These are phyloP conservation scores for Diarsia mendica DNA, from an alignment of 2,888 invertebrate genomes.

Conservation along the genomic window DNA sequence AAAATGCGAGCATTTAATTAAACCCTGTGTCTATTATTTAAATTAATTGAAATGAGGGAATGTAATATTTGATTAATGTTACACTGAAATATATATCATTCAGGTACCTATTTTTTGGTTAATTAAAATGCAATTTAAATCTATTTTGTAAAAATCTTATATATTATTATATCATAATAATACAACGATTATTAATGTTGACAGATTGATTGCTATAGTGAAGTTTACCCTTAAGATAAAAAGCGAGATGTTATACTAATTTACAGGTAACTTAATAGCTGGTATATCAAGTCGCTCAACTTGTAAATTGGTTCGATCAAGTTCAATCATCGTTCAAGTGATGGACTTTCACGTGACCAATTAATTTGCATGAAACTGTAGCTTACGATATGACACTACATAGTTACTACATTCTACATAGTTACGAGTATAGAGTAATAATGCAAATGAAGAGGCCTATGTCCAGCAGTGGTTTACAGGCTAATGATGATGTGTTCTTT, in stretches of 20 bases:
- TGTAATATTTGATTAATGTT: conserved; percentile 28
- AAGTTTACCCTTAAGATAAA: neutral
- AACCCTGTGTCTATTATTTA: conserved; percentile 14
- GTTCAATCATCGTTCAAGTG: conserved; percentile 23
- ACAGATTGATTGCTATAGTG: neutral
- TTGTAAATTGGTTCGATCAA: conserved; percentile 35
- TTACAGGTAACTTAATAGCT: neutral
- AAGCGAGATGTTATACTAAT: neutral
- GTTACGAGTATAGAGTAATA: too few species aligned
- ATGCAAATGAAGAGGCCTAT: too few species aligned
- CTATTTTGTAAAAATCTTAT: neutral
- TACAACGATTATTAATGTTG: neutral
- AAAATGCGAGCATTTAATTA: conserved; percentile 19
- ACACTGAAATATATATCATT: conserved; percentile 8
- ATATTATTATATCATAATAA: neutral
- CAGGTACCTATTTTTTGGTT: conserved; percentile 18
- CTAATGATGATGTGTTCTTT: neutral
- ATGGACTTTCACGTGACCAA: conserved; percentile 8
- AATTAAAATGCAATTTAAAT: conserved; percentile 6
- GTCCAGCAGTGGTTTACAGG: too few species aligned
- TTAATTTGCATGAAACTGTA: conserved; percentile 31
- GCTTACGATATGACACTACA: neutral
- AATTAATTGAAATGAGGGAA: conserved; percentile 19
- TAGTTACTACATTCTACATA: too few species aligned
- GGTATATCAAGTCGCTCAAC: neutral